Evolutionary conservation across 1,140 invertebrate species (phyloP), one percentile per base, ranked within the genome.

Genomic region (Neodiprion pinetum): DNA sequence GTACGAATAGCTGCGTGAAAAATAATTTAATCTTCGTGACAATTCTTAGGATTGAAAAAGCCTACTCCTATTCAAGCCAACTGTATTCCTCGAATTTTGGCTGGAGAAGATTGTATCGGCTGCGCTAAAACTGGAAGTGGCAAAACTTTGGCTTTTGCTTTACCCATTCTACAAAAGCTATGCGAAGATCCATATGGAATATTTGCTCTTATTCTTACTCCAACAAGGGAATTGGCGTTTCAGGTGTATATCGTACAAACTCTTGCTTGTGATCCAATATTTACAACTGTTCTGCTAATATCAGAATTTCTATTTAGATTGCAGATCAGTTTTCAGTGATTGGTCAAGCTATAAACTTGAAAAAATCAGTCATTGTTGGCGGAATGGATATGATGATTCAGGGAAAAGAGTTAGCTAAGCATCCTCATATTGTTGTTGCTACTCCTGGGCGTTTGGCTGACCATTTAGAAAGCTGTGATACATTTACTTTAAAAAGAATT

Each of bases 91-190:
- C 87, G 91, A 48, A 97, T 98, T 79, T 86, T 99, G 67, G 79
- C 89, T 77, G 96, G 96, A 0, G 89, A 92, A 81, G 96, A 99
- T 90, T 95, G 97, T 73, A 97, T 99, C 82, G 98, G 97, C 14
- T 94, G 97, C 79, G 97, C 97, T 1, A 97, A 99, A 90, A 99
- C 98, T 50, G 98, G 98, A 23, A 98, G 97, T 72, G 98, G 98
- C 50, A 99, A 99, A 91, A 99, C 98, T 7, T 93, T 98, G 81
- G 96, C 98, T 0, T 99, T 99, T 92, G 97, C 96, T 7, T 83
- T 99, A 21, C 98, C 98, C 0, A 97, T 99, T 82, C 86, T 99
- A 70, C 96, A 99, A 86, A 93, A 94, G 78, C 89, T 99, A 14
- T 93, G 95, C 76, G 94, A 97, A 84, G 97, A 97, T 84, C 97